A percentile compares a stretch with the other conserved stretches of the same genome.
These are phyloP conservation scores for Spilogale gracilis DNA, from an alignment of 2,113 vertebrate genomes.

Conservation along the genomic window DNA sequence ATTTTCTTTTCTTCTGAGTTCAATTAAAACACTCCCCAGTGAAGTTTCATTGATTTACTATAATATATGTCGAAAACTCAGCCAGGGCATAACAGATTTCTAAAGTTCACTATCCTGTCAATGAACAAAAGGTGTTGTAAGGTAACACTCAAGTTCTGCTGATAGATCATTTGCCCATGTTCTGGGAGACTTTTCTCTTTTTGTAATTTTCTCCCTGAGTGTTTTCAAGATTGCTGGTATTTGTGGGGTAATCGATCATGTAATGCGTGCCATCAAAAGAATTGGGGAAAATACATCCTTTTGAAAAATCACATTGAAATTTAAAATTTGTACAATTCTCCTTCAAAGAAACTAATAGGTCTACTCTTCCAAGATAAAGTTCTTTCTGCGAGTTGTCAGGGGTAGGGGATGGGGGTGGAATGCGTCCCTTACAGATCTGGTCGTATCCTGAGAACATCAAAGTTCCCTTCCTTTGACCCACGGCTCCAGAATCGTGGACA, in stretches of 20 bases:
- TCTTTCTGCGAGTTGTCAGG: background rate
- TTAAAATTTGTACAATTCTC: background rate
- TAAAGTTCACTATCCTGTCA: conserved; percentile 27
- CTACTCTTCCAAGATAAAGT: background rate
- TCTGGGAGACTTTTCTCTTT: background rate
- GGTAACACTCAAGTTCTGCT: background rate
- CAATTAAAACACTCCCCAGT: background rate
- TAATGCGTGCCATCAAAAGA: background rate
- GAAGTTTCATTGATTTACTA: conserved; percentile 11
- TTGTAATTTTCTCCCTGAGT: background rate
- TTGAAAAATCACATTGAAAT: conserved; percentile 37
- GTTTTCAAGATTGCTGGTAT: background rate
- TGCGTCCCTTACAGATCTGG: background rate
- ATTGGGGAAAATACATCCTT: background rate
- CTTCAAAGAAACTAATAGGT: background rate
- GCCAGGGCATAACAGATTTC: background rate
- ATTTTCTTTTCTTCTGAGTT: conserved; percentile 36
- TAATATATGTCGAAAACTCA: background rate
- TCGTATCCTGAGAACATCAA: fast-evolving
- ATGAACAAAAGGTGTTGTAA: background rate
- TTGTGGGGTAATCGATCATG: background rate
- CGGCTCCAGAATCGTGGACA: fast-evolving
- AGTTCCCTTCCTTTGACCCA: fast-evolving
- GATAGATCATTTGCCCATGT: background rate
- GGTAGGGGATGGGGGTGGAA: background rate